phyloP scores from a whole-genome alignment of 2,797 vertebrate genomes.

The Erpetoichthys calabaricus region DNA sequence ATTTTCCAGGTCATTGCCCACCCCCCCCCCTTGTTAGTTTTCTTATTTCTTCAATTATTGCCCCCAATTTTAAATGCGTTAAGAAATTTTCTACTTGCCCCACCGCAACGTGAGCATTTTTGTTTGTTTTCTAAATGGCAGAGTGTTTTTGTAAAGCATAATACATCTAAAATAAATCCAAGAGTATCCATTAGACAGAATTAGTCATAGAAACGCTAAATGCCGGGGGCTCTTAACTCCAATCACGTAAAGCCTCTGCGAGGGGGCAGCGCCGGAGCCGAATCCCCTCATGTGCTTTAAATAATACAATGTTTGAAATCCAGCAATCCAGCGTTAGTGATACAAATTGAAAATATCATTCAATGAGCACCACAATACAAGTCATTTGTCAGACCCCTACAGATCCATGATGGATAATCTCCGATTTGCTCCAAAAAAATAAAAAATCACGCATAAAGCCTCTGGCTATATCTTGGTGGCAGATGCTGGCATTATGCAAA shows the following conservation, averaged over 20 bases:
- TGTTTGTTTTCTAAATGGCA: no score
- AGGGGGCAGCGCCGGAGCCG: no score
- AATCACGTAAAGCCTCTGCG: no score
- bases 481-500: conserved; percentile 26
- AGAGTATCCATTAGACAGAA: conserved; percentile 15
- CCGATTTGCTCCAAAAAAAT: conserved; percentile 15
- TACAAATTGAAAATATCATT: conserved; percentile 13
- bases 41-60: no score
- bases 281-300: neutral
- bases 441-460: conserved; percentile 19
- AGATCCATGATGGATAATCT: conserved; percentile 18
- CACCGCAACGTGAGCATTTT: no score
- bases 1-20: no score
- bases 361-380: conserved; percentile 20
- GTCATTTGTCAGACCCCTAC: conserved; percentile 16
- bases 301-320: conserved; percentile 6
- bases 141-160: no score
- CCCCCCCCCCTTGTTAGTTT: no score
- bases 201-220: conserved; percentile 26
- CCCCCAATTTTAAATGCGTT: no score
- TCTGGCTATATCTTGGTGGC: conserved; percentile 20
- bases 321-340: neutral
- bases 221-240: conserved; percentile 12
- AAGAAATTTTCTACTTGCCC: no score
- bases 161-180: neutral